Conservation (phyloP, 2,888 invertebrate species). For the Luperina nickerlii region DNA sequence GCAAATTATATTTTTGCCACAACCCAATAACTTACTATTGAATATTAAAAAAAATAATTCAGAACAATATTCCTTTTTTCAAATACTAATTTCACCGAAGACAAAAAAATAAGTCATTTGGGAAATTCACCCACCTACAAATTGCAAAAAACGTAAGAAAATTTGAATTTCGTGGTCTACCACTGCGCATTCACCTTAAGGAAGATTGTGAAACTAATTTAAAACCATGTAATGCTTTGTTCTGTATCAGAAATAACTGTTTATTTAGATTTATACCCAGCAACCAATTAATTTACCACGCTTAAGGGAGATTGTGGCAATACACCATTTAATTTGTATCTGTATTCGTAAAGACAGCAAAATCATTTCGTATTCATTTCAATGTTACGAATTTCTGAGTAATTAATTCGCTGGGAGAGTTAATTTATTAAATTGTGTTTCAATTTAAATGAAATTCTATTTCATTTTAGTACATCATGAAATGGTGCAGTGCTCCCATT, state of each 20-base stretch:
- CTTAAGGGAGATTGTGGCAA: slow-evolving; percentile 2
- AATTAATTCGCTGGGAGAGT: slow-evolving; percentile 8
- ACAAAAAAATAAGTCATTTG: no score
- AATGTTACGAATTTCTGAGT: slow-evolving; percentile 10
- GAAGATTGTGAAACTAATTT: slow-evolving; percentile 2
- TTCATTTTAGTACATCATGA: background rate
- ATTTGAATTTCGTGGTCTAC: no score
- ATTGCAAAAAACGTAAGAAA: no score
- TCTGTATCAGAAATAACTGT: slow-evolving; percentile 14
- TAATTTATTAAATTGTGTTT: slow-evolving; percentile 13
- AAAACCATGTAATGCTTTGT: slow-evolving; percentile 14
- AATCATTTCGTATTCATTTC: slow-evolving; percentile 36
- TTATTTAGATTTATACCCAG: slow-evolving; percentile 21
- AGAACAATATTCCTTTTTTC: no score
- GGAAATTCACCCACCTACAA: no score
- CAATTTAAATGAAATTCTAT: slow-evolving; percentile 18
- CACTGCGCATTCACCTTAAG: no score
- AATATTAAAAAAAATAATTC: no score
- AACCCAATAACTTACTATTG: no score
- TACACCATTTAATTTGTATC: slow-evolving; percentile 29
- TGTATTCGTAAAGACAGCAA: slow-evolving; percentile 16
- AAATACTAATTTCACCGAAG: no score
- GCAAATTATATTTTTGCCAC: no score
- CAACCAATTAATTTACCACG: slow-evolving; percentile 30
- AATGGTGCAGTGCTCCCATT: slow-evolving; percentile 5